Evolutionary conservation across 2,888 invertebrate species (phyloP).

Genomic region (Diarsia brunnea): DNA sequence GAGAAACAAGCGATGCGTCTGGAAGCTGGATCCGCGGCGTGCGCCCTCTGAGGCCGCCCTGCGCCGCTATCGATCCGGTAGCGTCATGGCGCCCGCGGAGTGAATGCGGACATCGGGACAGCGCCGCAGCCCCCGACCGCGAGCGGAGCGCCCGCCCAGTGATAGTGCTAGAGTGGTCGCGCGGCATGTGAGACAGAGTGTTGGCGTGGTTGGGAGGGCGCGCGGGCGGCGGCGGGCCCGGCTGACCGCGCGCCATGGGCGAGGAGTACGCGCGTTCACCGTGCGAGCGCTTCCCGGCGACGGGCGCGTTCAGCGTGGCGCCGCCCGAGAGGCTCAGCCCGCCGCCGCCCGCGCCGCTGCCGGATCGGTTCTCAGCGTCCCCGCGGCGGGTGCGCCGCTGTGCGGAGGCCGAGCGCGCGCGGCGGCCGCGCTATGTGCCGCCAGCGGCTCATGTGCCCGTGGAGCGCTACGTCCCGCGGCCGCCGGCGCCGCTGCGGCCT

Average conservation of each 20-base stretch:
- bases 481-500: slow-evolving; percentile 86
- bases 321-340: slow-evolving; percentile 92
- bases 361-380: slow-evolving; percentile 90
- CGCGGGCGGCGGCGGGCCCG: slow-evolving; percentile 89
- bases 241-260: slow-evolving; percentile 90
- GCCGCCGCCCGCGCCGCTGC: slow-evolving; percentile 92
- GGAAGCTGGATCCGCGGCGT: slow-evolving; percentile 81
- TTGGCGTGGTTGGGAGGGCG: slow-evolving; percentile 82
- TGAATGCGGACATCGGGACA: slow-evolving; percentile 89
- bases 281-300: slow-evolving; percentile 90
- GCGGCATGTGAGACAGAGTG: slow-evolving; percentile 88
- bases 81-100: slow-evolving; percentile 88
- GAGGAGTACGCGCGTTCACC: slow-evolving; percentile 90
- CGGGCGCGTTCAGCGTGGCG: slow-evolving; percentile 91
- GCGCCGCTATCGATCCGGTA: slow-evolving; percentile 88
- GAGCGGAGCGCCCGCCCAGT: slow-evolving; percentile 81
- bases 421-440: slow-evolving; percentile 91
- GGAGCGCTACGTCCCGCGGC: slow-evolving; percentile 93
- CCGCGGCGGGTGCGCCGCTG: slow-evolving; percentile 92
- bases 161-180: slow-evolving; percentile 84
- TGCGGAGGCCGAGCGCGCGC: slow-evolving; percentile 92
- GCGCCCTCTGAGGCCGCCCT: slow-evolving; percentile 85
- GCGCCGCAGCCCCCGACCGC: slow-evolving; percentile 83
- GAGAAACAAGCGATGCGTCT: slow-evolving; percentile 80
- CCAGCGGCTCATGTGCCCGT: slow-evolving; percentile 93